Conservation (phyloP, 2,888 invertebrate genomes). For the Dicyrtoma fusca region DNA sequence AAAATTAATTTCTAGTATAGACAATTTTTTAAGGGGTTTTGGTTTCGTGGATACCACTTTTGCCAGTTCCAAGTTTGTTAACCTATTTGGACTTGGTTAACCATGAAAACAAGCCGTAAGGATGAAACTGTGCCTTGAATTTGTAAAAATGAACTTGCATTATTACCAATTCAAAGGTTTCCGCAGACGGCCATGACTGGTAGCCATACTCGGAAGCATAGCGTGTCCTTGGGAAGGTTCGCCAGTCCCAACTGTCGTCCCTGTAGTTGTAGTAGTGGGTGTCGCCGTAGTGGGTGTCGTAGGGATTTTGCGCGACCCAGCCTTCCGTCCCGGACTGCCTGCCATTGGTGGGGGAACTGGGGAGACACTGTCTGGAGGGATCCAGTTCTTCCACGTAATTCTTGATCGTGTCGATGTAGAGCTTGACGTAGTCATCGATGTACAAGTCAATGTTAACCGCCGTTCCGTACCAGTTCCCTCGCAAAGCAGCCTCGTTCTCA, state of each 20-base stretch:
- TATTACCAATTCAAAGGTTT: constrained; percentile 68
- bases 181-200: constrained; percentile 81
- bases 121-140: neutral
- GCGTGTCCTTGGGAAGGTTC: constrained; percentile 62
- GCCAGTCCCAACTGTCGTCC: constrained; percentile 77
- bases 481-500: constrained; percentile 73
- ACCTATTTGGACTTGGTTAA: too few species aligned
- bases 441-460: constrained; percentile 63
- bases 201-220: constrained; percentile 97
- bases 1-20: too few species aligned
- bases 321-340: constrained; percentile 66
- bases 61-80: too few species aligned
- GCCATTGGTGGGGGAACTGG: constrained; percentile 93
- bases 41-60: too few species aligned
- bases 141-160: too few species aligned
- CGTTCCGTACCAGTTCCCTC: constrained; percentile 73
- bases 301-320: constrained; percentile 58
- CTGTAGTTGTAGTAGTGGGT: constrained; percentile 87
- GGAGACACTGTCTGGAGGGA: constrained; percentile 70
- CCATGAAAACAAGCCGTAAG: too few species aligned
- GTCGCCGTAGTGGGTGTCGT: constrained; percentile 63
- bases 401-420: constrained; percentile 79
- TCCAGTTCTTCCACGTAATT: constrained; percentile 69
- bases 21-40: too few species aligned
- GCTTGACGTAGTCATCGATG: constrained; percentile 74